Conservation (phyloP, 1,140 invertebrate species). For the Augochlora pura region DNA sequence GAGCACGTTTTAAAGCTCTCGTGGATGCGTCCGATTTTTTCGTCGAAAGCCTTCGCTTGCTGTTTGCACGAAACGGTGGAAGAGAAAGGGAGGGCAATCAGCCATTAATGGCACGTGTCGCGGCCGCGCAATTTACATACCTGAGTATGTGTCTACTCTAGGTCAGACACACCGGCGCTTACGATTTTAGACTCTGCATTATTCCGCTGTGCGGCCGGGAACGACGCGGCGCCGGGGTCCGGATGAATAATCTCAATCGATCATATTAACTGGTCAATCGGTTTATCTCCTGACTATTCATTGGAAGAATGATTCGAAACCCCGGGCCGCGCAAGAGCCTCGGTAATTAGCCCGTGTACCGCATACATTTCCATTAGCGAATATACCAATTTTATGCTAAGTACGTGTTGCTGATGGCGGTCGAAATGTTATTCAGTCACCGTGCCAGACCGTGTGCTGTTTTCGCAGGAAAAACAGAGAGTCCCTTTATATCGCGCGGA, state of each 20-base stretch:
- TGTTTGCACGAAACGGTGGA: conserved; percentile 7
- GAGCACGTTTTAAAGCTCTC: not conserved
- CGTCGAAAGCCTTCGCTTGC: not conserved
- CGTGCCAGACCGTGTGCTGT: not conserved
- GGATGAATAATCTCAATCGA: conserved; percentile 17
- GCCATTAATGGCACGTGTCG: conserved; percentile 68
- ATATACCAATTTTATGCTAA: conserved; percentile 12
- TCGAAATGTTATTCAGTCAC: not conserved
- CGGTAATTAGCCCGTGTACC: conserved; percentile 26
- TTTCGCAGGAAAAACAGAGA: not conserved
- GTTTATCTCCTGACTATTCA: conserved; percentile 10
- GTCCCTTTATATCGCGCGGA: not conserved
- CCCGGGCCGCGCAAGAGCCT: not conserved
- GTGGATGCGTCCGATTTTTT: not conserved
- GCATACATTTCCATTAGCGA: conserved; percentile 22
- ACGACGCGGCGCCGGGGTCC: not conserved
- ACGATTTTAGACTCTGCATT: conserved; percentile 52
- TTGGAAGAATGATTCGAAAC: conserved; percentile 29
- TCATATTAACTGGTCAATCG: conserved; percentile 39
- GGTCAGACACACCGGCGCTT: conserved; percentile 44
- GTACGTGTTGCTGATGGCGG: not conserved
- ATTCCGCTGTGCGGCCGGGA: conserved; percentile 21
- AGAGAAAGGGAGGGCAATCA: conserved; percentile 43
- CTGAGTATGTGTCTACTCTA: conserved; percentile 57
- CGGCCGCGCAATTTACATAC: conserved; percentile 65